Evolutionary conservation across 2,113 vertebrate genomes (phyloP), one percentile per base, ranked within the genome.

Genomic region (Phocoena phocoena): DNA sequence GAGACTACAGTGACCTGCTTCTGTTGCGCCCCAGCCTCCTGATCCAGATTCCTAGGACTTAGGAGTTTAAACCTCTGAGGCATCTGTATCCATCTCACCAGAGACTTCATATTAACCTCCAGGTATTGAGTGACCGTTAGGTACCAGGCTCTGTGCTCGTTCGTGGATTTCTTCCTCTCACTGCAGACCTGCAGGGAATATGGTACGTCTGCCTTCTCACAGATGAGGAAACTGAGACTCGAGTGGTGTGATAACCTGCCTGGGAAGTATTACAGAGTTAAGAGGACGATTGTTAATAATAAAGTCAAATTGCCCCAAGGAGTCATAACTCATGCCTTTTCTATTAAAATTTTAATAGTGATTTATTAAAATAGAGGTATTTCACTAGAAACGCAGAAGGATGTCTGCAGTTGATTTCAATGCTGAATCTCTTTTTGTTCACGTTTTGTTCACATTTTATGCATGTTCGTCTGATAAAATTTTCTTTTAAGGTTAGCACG

Each of bases 161-260:
- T n/a, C 41, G 21, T 8, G 0, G 2, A 10, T 17, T 67, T 38
- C n/a, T 47, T 62, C n/a, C 67, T 68, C 21, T 28, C 26, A 10
- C 25, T 18, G 14, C 8, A 20, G 3, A 10, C 5, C 18, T 63
- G 20, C 62, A 7, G 13, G 47, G 47, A 44, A 21, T 36, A 0
- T 1, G 28, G 50, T 36, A 10, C 8, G 0, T 13, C 17, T 17
- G 41, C 26, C 20, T 50, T 41, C 73, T 44, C 18, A 4, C 31
- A 0, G 5, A n/a, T 3, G 5, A 70, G 20, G 8, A 70, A 55
- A 73, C 68, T 9, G 76, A 63, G 62, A 26, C 76, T 7, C 4
- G 0, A 0, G 8, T 18, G 38, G 21, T 4, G 11, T 33, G 60
- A 55, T 12, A 9, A n/a, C 21, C 20, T 0, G 25, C 9, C 53